phyloP scores from a whole-genome alignment of 2,888 invertebrate genomes.

The Drosophila rubida region DNA sequence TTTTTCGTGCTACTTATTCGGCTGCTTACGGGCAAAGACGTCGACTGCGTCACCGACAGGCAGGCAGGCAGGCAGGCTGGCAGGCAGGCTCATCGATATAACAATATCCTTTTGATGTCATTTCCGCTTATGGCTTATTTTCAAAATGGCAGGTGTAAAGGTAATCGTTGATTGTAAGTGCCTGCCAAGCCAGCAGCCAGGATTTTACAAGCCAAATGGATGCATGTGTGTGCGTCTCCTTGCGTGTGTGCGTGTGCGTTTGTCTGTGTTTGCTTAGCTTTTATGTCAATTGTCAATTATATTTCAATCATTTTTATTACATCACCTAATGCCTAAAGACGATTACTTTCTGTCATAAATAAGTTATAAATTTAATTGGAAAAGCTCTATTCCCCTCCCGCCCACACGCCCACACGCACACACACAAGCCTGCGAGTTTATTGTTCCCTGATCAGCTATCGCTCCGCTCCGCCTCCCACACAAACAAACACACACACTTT shows the following conservation, averaged over 20 bases:
- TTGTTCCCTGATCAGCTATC: conserved; percentile 17
- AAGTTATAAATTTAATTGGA: conserved; percentile 77
- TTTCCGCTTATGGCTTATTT: conserved; percentile 81
- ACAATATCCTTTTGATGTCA: conserved; percentile 79
- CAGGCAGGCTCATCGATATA: conserved; percentile 69
- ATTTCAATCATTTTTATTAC: conserved; percentile 81
- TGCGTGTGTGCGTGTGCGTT: conserved; percentile 4
- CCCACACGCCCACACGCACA: not conserved
- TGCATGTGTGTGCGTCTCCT: conserved; percentile 18
- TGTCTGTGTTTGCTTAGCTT: conserved; percentile 57
- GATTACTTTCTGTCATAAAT: conserved; percentile 71
- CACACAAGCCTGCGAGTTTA: conserved; percentile 10
- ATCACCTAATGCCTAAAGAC: conserved; percentile 75
- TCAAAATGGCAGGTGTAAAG: conserved; percentile 79
- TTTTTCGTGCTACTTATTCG: conserved; percentile 68
- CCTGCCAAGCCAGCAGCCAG: conserved; percentile 61
- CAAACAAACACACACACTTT: no score
- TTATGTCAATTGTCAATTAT: conserved; percentile 80
- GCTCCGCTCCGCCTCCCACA: not conserved
- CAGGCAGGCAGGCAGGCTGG: not conserved
- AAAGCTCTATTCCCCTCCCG: conserved; percentile 58
- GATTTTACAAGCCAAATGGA: conserved; percentile 61
- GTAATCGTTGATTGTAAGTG: conserved; percentile 80
- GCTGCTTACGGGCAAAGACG: conserved; percentile 26
- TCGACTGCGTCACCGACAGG: conserved; percentile 7